Percentiles rank a stretch among this genome's conserved stretches.
phyloP scores from a whole-genome alignment of 2,888 invertebrate genomes.

The Crocallis elinguaria region DNA sequence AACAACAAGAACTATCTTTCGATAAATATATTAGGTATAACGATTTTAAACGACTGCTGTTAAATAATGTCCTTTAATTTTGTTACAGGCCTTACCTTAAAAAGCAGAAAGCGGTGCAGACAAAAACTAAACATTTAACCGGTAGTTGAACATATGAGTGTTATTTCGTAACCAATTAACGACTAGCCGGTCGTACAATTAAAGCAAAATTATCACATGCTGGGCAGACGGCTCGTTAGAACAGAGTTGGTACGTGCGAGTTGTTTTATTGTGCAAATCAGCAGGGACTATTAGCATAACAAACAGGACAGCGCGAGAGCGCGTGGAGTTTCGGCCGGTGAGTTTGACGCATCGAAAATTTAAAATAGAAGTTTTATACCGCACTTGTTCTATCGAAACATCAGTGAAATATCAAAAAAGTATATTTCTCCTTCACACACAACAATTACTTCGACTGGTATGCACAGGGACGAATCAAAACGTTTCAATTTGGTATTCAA shows the following conservation, averaged over 20 bases:
- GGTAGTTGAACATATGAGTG: slow-evolving; percentile 21
- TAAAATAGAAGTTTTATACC: not conserved
- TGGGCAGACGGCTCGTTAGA: slow-evolving; percentile 60
- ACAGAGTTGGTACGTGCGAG: slow-evolving; percentile 51
- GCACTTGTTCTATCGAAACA: not conserved
- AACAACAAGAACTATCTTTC: not conserved
- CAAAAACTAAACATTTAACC: slow-evolving; percentile 18
- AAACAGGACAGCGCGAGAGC: slow-evolving; percentile 61
- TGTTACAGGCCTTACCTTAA: slow-evolving; percentile 11
- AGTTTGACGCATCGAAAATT: not conserved
- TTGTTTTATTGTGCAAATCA: slow-evolving; percentile 80
- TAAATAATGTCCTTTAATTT: not conserved
- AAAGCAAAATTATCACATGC: slow-evolving; percentile 51
- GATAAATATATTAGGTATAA: not conserved
- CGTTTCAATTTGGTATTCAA: slow-evolving; percentile 1
- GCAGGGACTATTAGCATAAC: slow-evolving; percentile 73
- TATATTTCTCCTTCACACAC: not conserved
- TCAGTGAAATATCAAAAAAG: not conserved
- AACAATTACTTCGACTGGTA: not conserved
- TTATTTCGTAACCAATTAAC: slow-evolving; percentile 28
- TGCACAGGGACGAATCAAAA: not conserved
- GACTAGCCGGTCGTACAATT: slow-evolving; percentile 25
- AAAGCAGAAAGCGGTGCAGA: slow-evolving; percentile 22
- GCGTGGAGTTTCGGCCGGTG: slow-evolving; percentile 1
- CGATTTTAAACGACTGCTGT: not conserved